Base-by-base conservation (phyloP, 2,888 invertebrate species). In the Acanthosoma haemorrhoidale region DNA sequence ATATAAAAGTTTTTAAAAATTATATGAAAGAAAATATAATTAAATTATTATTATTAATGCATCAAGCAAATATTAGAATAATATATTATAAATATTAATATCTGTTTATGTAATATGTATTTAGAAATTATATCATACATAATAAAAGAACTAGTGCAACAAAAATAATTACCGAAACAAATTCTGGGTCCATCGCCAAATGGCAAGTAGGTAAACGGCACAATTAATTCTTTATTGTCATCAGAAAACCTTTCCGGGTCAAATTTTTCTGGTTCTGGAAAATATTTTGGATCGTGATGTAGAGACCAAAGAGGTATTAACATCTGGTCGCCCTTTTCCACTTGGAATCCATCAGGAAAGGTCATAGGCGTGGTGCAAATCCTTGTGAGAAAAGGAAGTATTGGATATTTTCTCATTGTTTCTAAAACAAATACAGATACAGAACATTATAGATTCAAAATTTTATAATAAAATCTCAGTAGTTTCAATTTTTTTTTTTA, bases 361-460 rank as follows among this genome's bases (percentile, higher is more conserved):
- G 25, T 25, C 8, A 51, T 6, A n/a, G 51, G 51, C 2, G 51
- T n/a, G 2, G 51, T 51, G 51, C 51, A 51, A n/a, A 51, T 13
- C 25, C 51, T 51, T 2, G 25, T 51, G n/a, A 29, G 1, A n/a
- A 51, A 51, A 0, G 51, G 51, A 16, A 51, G 51, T 13, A 51
- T n/a, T n/a, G 51, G 51, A n/a, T 51, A 51, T 25, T 51, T 51
- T 51, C 51, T 51, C 25, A 51, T n/a, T 4, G 51, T 51, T 51
- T 51, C 51, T 51, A 4, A 25, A 51, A 51, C 21, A 51, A 21
- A 43, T n/a, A 38, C 1, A 38, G 1, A 38, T 38, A 11, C 4
- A 11, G 11, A 11, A 38, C 11, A 1, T 9, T 21, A 21, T 13
- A 2, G 11, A 9, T 16, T 18, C 4, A 16, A 41, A 13, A 41